Evolutionary conservation across 2,888 invertebrate species (phyloP), one percentile per base, ranked within the genome.

Genomic region (Villa cingulata): DNA sequence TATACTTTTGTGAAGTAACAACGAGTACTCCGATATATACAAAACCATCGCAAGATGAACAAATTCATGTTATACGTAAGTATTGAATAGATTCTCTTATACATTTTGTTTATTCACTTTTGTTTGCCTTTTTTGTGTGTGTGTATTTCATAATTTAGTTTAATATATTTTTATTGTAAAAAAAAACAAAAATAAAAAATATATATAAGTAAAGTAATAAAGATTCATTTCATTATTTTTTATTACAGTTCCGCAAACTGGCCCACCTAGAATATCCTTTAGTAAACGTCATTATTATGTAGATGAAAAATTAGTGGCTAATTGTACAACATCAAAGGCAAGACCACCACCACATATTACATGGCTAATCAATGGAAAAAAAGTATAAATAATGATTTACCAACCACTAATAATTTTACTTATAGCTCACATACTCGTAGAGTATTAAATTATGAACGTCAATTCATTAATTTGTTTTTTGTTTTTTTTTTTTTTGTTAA

Each of bases 11-110:
- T 63, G 83, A 84, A 62, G 86, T 88, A 23, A 84, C 87, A 47
- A 78, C 84, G 60, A 82, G 85, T 62, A 80, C 84, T 43, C 86
- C 88, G 52, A 80, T 88, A 60, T 87, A 83, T 68, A 85, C 84
- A 37, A 85, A 86, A 72, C 78, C 81, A 57, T 86, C 87, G 32
- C 80, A 80, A 58, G 74, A 77, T 59, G 83, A 83, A 64, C 79
- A 84, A 66, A 73, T 88, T 58, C 83, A 78, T 60, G 82, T 88
- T 51, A 86, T 86, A 70, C 81, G 88, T 87, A 68, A 77, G 84
- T 77, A n/a, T n/a, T n/a, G n/a, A n/a, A n/a, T n/a, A n/a, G n/a
- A n/a, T n/a, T n/a, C n/a, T n/a, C n/a, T n/a, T n/a, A n/a, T n/a
- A n/a, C n/a, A n/a, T n/a, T n/a, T n/a, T n/a, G n/a, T n/a, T n/a